phyloP scores from a whole-genome alignment of 2,113 vertebrate genomes.

The Syngnathus floridae region DNA sequence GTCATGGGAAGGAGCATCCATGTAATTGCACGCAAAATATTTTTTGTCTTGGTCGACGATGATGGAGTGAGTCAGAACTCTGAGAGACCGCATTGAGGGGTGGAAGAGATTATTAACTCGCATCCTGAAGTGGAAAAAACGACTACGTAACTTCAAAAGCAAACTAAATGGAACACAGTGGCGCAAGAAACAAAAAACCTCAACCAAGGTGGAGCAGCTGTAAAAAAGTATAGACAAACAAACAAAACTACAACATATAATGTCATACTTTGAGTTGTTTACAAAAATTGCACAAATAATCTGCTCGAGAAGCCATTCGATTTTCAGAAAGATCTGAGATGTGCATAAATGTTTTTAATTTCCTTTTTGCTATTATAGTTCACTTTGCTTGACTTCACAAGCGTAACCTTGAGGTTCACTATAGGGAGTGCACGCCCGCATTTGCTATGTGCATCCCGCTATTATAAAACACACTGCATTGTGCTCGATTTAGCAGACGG shows the following conservation, averaged over 20 bases:
- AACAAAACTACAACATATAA: not conserved
- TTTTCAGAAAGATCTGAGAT: not conserved
- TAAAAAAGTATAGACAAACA: not conserved
- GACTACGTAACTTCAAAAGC: not conserved
- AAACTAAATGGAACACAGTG: not conserved
- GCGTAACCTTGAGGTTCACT: slow-evolving; percentile 30
- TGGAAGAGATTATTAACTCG: slow-evolving; percentile 19
- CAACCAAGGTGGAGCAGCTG: not conserved
- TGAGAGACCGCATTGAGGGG: slow-evolving; percentile 19
- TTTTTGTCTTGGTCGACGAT: slow-evolving; percentile 30
- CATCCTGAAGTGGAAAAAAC: slow-evolving; percentile 20
- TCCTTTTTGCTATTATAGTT: not conserved
- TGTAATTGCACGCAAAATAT: slow-evolving; percentile 63
- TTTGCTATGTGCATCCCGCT: slow-evolving; percentile 56
- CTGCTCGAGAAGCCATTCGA: not conserved
- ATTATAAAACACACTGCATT: slow-evolving; percentile 65
- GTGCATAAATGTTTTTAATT: not conserved
- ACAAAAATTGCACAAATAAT: not conserved
- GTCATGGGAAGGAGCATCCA: slow-evolving; percentile 50
- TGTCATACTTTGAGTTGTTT: not conserved
- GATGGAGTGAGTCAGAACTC: slow-evolving; percentile 37
- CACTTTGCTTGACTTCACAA: slow-evolving; percentile 10
- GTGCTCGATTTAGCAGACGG: slow-evolving; percentile 61
- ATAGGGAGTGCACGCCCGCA: slow-evolving; percentile 37
- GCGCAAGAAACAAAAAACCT: not conserved